A percentile compares a stretch with the other conserved stretches of the same genome.
Conservation (phyloP, 2,113 vertebrate species). For the Kryptolebias marmoratus region DNA sequence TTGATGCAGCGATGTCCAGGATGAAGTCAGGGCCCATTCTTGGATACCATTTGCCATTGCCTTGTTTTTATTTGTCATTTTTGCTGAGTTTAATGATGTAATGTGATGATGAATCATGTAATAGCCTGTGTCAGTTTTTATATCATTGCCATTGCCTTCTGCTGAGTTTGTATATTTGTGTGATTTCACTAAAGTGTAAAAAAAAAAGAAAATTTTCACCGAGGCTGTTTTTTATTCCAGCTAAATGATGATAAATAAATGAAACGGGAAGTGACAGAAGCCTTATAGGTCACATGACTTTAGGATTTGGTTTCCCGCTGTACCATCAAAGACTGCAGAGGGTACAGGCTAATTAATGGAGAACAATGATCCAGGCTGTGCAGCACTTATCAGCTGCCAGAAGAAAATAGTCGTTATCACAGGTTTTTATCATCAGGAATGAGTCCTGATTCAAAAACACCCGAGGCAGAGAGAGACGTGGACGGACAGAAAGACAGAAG, state of each 20-base stretch:
- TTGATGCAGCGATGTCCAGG: slow-evolving; percentile 53
- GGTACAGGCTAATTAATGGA: slow-evolving; percentile 59
- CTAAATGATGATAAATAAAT: neutral
- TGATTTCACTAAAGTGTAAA: slow-evolving; percentile 80
- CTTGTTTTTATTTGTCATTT: slow-evolving; percentile 72
- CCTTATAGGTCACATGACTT: neutral
- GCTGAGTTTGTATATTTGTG: slow-evolving; percentile 79
- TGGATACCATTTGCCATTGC: slow-evolving; percentile 71
- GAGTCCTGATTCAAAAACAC: too few species aligned
- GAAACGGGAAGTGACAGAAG: neutral
- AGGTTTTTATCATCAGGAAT: too few species aligned
- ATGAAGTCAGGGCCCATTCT: slow-evolving; percentile 65
- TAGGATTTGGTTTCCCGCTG: neutral
- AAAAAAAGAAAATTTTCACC: slow-evolving; percentile 16
- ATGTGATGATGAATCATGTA: slow-evolving; percentile 64
- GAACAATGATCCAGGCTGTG: slow-evolving; percentile 54
- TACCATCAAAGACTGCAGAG: neutral
- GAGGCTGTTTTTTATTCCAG: too few species aligned
- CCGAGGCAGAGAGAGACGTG: too few species aligned
- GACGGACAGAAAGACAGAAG: too few species aligned
- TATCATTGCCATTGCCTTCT: slow-evolving; percentile 77
- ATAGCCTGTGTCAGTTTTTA: slow-evolving; percentile 77
- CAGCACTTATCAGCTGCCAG: slow-evolving; percentile 33
- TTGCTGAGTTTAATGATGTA: slow-evolving; percentile 68
- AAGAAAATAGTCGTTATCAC: slow-evolving; percentile 16